phyloP scores from a whole-genome alignment of 2,797 vertebrate species.

The Chlorospingus flavigularis region DNA sequence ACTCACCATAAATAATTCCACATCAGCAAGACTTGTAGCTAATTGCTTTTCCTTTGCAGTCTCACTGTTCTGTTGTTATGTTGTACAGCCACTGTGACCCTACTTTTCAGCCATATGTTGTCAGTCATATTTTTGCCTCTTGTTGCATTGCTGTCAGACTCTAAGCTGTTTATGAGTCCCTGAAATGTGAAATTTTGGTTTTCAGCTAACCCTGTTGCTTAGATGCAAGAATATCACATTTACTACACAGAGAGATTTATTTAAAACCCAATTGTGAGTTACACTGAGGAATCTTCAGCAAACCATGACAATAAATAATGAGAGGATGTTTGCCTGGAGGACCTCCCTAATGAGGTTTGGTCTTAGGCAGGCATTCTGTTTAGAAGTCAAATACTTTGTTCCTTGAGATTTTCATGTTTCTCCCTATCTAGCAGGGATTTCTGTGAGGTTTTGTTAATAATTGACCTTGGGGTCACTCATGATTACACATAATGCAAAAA shows the following conservation, averaged over 20 bases:
- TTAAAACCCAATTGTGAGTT: slow-evolving; percentile 8
- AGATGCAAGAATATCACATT: neutral
- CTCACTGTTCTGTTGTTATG: neutral
- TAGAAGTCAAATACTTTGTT: neutral
- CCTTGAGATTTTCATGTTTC: neutral
- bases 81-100: neutral
- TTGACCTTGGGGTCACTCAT: neutral
- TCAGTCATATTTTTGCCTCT: neutral
- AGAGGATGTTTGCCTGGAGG: slow-evolving; percentile 33
- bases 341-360: slow-evolving; percentile 37
- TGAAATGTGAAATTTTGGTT: neutral
- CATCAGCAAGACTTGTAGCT: neutral
- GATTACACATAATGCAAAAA: neutral
- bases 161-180: slow-evolving; percentile 1
- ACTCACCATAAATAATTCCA: neutral
- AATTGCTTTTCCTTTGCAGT: neutral
- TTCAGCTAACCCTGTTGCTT: slow-evolving; percentile 6
- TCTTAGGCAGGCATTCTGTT: neutral
- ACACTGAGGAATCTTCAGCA: slow-evolving; percentile 30
- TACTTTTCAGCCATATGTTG: neutral
- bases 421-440: neutral
- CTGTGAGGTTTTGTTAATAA: neutral
- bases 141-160: neutral
- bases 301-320: slow-evolving; percentile 52
- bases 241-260: slow-evolving; percentile 17